Conservation (phyloP, 2,113 vertebrate species). For the Sinocyclocheilus anophthalmus region DNA sequence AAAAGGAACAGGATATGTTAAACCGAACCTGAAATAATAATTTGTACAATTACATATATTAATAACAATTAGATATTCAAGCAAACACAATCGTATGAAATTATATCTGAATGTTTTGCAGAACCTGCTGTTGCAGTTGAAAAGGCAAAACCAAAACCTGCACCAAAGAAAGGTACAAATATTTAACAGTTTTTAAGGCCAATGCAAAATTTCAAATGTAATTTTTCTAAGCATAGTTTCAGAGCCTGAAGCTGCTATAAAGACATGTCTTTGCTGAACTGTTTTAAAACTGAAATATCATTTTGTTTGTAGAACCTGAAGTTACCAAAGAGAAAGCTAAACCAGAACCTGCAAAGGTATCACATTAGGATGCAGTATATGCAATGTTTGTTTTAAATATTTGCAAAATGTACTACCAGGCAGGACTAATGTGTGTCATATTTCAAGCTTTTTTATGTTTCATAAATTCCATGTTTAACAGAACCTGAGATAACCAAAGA, state of each 20-base stretch:
- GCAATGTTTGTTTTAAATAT: neutral
- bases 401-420: neutral
- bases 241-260: neutral
- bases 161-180: slow-evolving; percentile 1
- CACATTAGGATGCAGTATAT: neutral
- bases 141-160: slow-evolving; percentile 10
- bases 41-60: neutral
- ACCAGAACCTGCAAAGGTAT: slow-evolving; percentile 25
- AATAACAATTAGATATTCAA: neutral
- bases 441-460: neutral
- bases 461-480: neutral
- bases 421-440: neutral
- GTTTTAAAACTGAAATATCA: neutral
- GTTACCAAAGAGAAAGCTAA: slow-evolving; percentile 43
- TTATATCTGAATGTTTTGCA: neutral
- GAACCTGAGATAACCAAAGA: neutral
- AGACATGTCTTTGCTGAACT: neutral
- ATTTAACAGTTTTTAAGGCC: neutral
- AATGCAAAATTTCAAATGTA: neutral
- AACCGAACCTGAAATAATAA: neutral
- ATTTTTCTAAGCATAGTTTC: neutral
- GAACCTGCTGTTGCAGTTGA: neutral
- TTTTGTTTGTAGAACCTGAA: neutral
- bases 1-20: neutral
- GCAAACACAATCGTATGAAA: neutral